Evolutionary conservation across 2,888 invertebrate species (phyloP).

Genomic region (Lithophane ornitopus): DNA sequence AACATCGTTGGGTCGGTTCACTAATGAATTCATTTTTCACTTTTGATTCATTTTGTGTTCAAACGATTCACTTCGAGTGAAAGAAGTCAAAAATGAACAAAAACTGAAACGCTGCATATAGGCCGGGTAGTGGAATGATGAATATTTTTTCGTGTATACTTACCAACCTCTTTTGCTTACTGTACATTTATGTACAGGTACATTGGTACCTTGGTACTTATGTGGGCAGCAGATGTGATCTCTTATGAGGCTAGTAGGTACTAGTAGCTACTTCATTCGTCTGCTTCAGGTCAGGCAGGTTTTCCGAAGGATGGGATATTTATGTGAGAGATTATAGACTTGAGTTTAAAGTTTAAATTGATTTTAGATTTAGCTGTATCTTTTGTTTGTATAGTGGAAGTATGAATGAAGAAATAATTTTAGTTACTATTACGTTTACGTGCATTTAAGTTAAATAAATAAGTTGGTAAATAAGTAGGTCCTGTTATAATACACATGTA

Average conservation of each 20-base stretch:
- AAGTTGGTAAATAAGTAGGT: not conserved
- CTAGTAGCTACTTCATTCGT: slow-evolving; percentile 60
- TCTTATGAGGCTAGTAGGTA: slow-evolving; percentile 73
- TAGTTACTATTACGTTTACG: not conserved
- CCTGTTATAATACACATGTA: slow-evolving; percentile 11
- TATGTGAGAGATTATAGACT: slow-evolving; percentile 31
- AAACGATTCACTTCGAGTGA: not conserved
- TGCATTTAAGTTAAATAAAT: not conserved
- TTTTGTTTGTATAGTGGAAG: not conserved
- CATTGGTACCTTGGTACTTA: slow-evolving; percentile 43
- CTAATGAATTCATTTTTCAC: not conserved
- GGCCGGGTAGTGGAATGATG: not conserved
- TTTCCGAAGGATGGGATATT: slow-evolving; percentile 42
- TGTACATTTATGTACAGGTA: slow-evolving; percentile 37
- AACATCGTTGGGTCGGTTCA: not conserved
- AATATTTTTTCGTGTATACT: not conserved
- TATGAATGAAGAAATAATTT: not conserved
- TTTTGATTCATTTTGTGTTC: not conserved
- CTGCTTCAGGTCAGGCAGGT: slow-evolving; percentile 45
- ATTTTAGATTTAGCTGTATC: slow-evolving; percentile 14
- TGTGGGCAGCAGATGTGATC: slow-evolving; percentile 77
- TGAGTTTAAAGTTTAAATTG: slow-evolving; percentile 13
- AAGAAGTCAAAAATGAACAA: not conserved
- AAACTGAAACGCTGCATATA: not conserved
- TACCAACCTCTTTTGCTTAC: slow-evolving; percentile 23